Base-by-base conservation (phyloP, 2,888 invertebrate genomes). In the Idaea biselata region DNA sequence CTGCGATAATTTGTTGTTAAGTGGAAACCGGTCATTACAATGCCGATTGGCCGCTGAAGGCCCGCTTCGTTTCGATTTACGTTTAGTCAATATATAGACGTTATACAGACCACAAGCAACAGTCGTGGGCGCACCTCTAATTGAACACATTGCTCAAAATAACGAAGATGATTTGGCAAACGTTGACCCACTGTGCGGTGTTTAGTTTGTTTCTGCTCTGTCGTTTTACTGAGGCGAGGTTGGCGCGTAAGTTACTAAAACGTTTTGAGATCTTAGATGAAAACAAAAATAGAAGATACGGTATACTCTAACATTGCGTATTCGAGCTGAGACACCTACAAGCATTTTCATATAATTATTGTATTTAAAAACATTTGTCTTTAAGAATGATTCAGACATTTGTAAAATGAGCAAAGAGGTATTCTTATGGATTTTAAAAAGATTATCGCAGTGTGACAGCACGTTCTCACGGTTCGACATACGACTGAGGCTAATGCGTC, bases 241-340 rank as follows among this genome's bases (percentile, higher is more conserved):
- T 86, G 59, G 85, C 88, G 68, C 89, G 89, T 90, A 73, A 88
- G 89, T 88, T 55, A 31, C n/a, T n/a, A n/a, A n/a, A n/a, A n/a
- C n/a, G n/a, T n/a, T n/a, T n/a, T n/a, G n/a, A n/a, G n/a, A n/a
- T n/a, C n/a, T n/a, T n/a, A n/a, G n/a, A n/a, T n/a, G n/a, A n/a
- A n/a, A n/a, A n/a, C n/a, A n/a, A n/a, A n/a, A n/a, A n/a, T n/a
- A n/a, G n/a, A n/a, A n/a, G n/a, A n/a, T n/a, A n/a, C n/a, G n/a
- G n/a, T n/a, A n/a, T n/a, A n/a, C n/a, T n/a, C n/a, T n/a, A n/a
- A n/a, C n/a, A n/a, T n/a, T n/a, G n/a, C n/a, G n/a, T n/a, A n/a
- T n/a, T n/a, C n/a, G n/a, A n/a, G n/a, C n/a, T n/a, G n/a, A n/a
- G n/a, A n/a, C n/a, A n/a, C n/a, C n/a, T n/a, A n/a, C n/a, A n/a